Evolutionary conservation across 2,888 invertebrate genomes (phyloP).

Genomic region (Acleris sparsana): DNA sequence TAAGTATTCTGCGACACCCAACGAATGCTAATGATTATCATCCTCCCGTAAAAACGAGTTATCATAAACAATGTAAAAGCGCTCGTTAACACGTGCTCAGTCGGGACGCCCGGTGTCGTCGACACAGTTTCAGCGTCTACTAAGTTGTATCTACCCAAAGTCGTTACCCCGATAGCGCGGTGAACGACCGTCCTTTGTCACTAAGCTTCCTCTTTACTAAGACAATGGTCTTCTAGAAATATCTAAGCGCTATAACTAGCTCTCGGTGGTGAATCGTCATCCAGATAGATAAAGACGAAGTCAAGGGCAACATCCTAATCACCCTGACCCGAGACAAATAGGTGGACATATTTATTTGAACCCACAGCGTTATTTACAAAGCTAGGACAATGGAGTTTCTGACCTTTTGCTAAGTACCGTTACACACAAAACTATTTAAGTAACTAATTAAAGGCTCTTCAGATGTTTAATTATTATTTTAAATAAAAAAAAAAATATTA

Average conservation of each 20-base stretch:
- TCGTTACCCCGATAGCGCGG: neutral
- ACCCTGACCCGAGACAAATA: conserved; percentile 8
- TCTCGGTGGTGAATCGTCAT: neutral
- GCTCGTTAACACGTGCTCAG: no score
- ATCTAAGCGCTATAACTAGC: no score
- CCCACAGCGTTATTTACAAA: conserved; percentile 2
- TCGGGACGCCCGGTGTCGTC: neutral
- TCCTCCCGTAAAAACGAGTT: no score
- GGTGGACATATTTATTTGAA: conserved; percentile 14
- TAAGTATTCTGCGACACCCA: no score
- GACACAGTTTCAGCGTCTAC: neutral
- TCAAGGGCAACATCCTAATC: conserved; percentile 28
- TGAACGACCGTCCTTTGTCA: conserved; percentile 9
- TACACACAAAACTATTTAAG: no score
- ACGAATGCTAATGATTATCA: no score
- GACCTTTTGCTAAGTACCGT: no score
- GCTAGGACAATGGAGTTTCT: no score
- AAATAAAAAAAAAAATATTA: no score
- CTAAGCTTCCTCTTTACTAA: neutral
- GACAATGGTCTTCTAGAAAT: no score
- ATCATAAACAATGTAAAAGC: neutral
- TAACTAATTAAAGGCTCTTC: no score
- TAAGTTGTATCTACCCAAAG: neutral
- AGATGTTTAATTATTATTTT: no score
- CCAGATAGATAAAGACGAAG: conserved; percentile 11